Base-by-base conservation (phyloP, 2,113 vertebrate genomes). In the Caracal caracal region DNA sequence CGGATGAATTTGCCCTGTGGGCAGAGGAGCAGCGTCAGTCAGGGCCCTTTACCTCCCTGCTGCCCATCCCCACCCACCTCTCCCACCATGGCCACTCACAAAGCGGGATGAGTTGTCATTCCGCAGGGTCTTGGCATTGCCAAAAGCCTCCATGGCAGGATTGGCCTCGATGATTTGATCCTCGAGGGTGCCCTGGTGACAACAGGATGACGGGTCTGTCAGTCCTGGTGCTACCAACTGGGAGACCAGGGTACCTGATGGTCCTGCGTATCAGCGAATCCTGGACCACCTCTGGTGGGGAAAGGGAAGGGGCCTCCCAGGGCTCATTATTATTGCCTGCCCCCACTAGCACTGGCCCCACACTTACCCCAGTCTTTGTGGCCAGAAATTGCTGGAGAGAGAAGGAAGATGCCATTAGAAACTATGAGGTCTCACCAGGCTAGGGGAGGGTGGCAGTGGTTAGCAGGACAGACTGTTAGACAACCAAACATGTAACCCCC, bases 91-190 rank as follows among this genome's bases (percentile, higher is more conserved):
- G 81, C 83, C 43, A 99, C 99, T 99, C 98, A 99, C 99, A 98
- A 99, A 99, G 59, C 99, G 99, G 0, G 99, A 99, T 2, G 99
- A 99, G 98, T 99, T 99, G 98, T 99, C 99, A 0, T 99, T 99
- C 93, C 99, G 99, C 90, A 99, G 96, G 6, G 99, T 99, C 99
- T 99, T 99, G 98, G 99, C 99, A 0, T 99, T 99, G 87, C 99
- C 99, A 97, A 99, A 99, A 30, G 99, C 99, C 95, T 99, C 99
- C 99, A 99, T 99, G 96, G 99, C 99, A 4, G 99, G 99, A 98
- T 99, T 99, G 0, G 99, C 99, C 98, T 99, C 99, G 7, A 99
- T 99, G 98, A 99, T 99, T 98, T 99, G 99, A 98, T 99, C 99
- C 98, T 99, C 99, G 0, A 99, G 99, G 86, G 99, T 99, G n/a